Evolutionary conservation across 2,113 vertebrate genomes (phyloP).

Genomic region (Oplegnathus fasciatus): DNA sequence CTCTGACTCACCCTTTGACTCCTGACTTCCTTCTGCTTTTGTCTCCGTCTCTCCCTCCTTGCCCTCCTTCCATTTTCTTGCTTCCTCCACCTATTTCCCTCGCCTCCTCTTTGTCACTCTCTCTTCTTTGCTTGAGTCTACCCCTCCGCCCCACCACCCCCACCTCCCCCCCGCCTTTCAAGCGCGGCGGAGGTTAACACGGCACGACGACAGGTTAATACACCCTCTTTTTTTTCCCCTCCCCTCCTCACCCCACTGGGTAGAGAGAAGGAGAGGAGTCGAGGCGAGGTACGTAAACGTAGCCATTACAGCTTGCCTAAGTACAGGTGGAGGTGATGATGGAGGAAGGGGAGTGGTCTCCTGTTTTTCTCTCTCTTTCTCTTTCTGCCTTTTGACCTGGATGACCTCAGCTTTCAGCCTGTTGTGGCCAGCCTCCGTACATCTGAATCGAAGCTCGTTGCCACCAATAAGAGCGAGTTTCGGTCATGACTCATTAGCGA

Average conservation of each 20-base stretch:
- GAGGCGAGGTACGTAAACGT: constrained; percentile 61
- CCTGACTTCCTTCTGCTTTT: constrained; percentile 33
- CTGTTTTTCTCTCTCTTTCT: background rate
- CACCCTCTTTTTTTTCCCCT: constrained; percentile 14
- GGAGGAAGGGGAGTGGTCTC: constrained; percentile 20
- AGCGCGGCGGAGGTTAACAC: constrained; percentile 66
- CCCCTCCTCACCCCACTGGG: background rate
- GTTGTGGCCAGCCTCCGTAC: background rate
- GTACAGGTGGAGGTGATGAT: constrained; percentile 13
- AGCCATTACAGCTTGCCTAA: constrained; percentile 61
- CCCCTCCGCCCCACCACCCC: background rate
- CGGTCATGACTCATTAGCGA: constrained; percentile 41
- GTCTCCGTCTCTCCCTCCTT: constrained; percentile 14
- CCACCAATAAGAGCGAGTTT: constrained; percentile 7
- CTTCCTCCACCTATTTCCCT: background rate
- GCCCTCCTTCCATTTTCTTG: constrained; percentile 22
- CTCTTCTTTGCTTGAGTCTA: background rate
- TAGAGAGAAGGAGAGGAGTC: constrained; percentile 15
- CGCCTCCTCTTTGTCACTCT: constrained; percentile 36
- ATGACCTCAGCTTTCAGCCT: constrained; percentile 14
- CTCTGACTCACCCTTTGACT: constrained; percentile 62
- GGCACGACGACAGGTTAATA: constrained; percentile 81
- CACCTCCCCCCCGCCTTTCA: background rate
- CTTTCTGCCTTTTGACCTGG: constrained; percentile 19
- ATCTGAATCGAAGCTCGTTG: constrained; percentile 6